Conservation (phyloP, 2,797 vertebrate genomes). For the Rhinoraja longicauda region DNA sequence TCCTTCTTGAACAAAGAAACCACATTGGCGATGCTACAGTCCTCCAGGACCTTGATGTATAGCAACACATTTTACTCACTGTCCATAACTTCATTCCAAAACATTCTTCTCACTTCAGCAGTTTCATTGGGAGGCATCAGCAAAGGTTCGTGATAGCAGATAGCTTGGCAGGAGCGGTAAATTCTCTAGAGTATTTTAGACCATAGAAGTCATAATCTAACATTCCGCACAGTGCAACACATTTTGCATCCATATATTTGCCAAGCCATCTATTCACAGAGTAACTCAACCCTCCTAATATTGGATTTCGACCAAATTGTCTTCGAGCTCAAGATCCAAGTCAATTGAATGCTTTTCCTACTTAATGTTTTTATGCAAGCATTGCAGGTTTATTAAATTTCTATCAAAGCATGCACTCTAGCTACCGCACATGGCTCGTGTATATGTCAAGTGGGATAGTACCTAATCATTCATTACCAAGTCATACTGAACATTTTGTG, state of each 20-base stretch:
- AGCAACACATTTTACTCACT: not conserved
- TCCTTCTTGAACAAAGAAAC: no score
- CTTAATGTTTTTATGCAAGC: not conserved
- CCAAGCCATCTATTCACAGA: not conserved
- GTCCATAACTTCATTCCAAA: not conserved
- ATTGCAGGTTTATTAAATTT: not conserved
- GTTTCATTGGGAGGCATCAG: not conserved
- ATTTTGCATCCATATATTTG: not conserved
- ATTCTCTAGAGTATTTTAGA: not conserved
- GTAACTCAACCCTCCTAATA: not conserved
- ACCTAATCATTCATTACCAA: not conserved
- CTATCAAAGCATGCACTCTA: not conserved
- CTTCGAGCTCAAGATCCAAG: not conserved
- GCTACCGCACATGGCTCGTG: not conserved
- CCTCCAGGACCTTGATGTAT: no score
- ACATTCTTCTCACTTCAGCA: slow-evolving; percentile 4
- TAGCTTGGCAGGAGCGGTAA: not conserved
- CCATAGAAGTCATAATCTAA: not conserved
- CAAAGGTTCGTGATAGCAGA: not conserved
- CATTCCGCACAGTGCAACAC: not conserved
- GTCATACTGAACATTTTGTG: not conserved
- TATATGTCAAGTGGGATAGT: not conserved
- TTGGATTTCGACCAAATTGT: not conserved
- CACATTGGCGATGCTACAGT: no score
- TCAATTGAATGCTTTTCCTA: not conserved